Evolutionary conservation across 2,888 invertebrate species (phyloP).

Genomic region (Chrysolina haemoptera): DNA sequence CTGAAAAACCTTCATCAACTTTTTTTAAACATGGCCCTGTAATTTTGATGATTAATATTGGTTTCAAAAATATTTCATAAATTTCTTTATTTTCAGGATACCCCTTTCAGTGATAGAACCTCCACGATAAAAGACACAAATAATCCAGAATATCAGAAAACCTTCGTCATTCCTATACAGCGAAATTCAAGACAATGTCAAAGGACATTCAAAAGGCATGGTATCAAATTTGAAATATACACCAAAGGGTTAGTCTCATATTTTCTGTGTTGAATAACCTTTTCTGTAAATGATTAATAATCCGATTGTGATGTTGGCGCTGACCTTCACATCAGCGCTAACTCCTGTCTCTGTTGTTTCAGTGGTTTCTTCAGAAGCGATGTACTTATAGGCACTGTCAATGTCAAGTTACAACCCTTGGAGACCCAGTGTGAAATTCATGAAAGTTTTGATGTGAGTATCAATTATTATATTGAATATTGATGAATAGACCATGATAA

Average conservation of each 20-base stretch:
- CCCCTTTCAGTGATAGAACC: conserved; percentile 83
- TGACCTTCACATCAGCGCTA: conserved; percentile 60
- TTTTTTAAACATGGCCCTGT: no score
- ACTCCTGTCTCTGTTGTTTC: conserved; percentile 76
- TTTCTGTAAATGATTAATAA: neutral
- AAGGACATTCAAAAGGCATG: conserved; percentile 90
- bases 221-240: conserved; percentile 92
- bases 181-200: conserved; percentile 86
- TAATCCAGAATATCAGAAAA: conserved; percentile 90
- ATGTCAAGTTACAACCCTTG: conserved; percentile 89
- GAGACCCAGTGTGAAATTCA: conserved; percentile 92
- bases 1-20: no score
- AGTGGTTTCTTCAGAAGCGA: conserved; percentile 96
- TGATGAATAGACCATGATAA: no score
- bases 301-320: conserved; percentile 3
- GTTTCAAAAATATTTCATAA: neutral
- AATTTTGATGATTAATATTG: neutral
- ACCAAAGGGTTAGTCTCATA: conserved; percentile 85
- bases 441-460: conserved; percentile 92
- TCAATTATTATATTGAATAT: neutral
- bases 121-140: conserved; percentile 85
- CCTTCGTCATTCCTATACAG: conserved; percentile 85
- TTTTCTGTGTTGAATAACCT: conserved; percentile 19
- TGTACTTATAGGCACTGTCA: conserved; percentile 84
- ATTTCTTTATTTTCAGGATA: conserved; percentile 73